Evolutionary conservation across 1,140 invertebrate genomes (phyloP), one percentile per base, ranked within the genome.

Genomic region (Paramacrobiotus metropolitanus): DNA sequence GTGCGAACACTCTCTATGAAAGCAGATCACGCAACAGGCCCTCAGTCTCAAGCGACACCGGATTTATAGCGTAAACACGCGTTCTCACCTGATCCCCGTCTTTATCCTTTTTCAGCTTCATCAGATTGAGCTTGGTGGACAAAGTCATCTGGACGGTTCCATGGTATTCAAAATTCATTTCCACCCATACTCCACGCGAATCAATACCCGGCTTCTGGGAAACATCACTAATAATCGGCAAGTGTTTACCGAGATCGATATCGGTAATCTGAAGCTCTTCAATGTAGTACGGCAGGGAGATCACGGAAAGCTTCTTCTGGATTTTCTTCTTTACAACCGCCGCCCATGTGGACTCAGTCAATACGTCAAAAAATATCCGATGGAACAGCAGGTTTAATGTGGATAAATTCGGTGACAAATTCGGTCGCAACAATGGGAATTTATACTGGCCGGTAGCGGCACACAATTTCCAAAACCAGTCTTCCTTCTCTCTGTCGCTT

Each of bases 61-160:
- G n/a, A n/a, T n/a, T n/a, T n/a, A n/a, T n/a, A n/a, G n/a, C n/a
- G n/a, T n/a, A n/a, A n/a, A n/a, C n/a, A n/a, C n/a, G n/a, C n/a
- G n/a, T n/a, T n/a, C n/a, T n/a, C 34, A 40, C 34, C 34, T 40
- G 34, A 40, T 40, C 30, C 18, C 31, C 61, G 20, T 18, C 21
- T 30, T n/a, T n/a, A n/a, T 59, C 62, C 44, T 71, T 69, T 60
- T 76, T 77, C 4, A 95, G 75, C 69, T 88, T 91, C 80, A 95
- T 82, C 34, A 97, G 75, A 76, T 97, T 95, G 29, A 96, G 73
- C 71, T 93, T 90, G 0, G 92, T 96, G 68, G 90, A 86, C n/a
- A 97, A 80, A 1, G 85, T 89, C 77, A 96, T 84, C 61, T 82
- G 80, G 30, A 88, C 80, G 59, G 81, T 80, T 31, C 93, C 93